phyloP scores from a whole-genome alignment of 2,113 vertebrate species.

The Actenoides lindsayi region DNA sequence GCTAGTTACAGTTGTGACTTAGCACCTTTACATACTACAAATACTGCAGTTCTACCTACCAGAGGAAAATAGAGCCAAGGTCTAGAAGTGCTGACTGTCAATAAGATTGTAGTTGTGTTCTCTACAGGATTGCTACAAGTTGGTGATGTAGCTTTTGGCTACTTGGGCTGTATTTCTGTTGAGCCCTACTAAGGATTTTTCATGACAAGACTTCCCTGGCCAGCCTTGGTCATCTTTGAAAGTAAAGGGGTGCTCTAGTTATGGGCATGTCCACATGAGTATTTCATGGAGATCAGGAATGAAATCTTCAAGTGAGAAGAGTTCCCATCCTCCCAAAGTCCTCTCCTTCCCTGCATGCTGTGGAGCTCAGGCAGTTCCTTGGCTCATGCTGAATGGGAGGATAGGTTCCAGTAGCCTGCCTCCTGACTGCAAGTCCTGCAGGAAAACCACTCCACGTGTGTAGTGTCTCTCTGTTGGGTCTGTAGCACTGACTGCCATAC shows the following conservation, averaged over 20 bases:
- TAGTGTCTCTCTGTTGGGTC: not conserved
- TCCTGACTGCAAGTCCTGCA: not conserved
- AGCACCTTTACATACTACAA: not conserved
- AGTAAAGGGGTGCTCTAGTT: not conserved
- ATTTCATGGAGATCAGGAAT: not conserved
- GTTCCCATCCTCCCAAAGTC: not conserved
- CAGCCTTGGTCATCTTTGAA: not conserved
- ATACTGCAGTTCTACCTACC: not conserved
- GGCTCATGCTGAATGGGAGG: accelerated
- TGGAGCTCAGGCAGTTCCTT: not conserved
- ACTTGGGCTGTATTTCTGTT: not conserved
- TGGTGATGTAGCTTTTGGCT: not conserved
- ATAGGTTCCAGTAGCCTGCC: not conserved
- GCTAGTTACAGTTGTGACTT: not conserved
- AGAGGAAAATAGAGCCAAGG: not conserved
- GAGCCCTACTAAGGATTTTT: not conserved
- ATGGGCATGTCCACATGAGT: accelerated
- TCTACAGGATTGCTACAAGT: not conserved
- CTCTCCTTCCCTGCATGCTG: not conserved
- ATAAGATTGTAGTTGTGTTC: not conserved
- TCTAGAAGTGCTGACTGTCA: not conserved
- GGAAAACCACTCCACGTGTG: accelerated
- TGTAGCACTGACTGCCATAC: not conserved
- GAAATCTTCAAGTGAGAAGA: not conserved
- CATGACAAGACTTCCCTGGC: not conserved